Conservation (phyloP, 1,140 invertebrate genomes). For the Adelges cooleyi region DNA sequence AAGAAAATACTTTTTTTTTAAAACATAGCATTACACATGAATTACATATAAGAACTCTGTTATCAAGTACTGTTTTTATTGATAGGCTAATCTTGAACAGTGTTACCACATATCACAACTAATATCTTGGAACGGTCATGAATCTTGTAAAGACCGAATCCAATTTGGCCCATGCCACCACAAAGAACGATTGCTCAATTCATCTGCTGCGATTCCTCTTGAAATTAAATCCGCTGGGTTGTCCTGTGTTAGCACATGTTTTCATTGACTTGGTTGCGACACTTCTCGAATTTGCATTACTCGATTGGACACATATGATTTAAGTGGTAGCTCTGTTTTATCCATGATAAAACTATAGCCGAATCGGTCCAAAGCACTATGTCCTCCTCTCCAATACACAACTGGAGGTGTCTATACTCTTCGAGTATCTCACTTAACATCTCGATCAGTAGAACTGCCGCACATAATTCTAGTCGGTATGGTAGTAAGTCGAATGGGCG, state of each 20-base stretch:
- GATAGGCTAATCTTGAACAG: too few relatives aligned
- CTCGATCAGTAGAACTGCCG: constrained; percentile 37
- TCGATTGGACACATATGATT: background rate
- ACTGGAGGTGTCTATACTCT: background rate
- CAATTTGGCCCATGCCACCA: too few relatives aligned
- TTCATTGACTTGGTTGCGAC: background rate
- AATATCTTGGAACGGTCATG: background rate
- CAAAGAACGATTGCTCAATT: too few relatives aligned
- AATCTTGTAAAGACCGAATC: too few relatives aligned
- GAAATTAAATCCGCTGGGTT: too few relatives aligned
- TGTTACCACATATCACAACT: too few relatives aligned
- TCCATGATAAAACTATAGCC: background rate
- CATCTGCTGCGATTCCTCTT: too few relatives aligned
- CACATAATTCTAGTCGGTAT: constrained; percentile 40
- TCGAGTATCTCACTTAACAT: too few relatives aligned
- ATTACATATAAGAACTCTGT: too few relatives aligned
- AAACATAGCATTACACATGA: too few relatives aligned
- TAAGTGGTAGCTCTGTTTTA: background rate
- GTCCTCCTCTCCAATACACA: background rate
- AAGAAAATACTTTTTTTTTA: too few relatives aligned
- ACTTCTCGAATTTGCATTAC: background rate
- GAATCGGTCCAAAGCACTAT: background rate
- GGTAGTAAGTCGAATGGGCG: constrained; percentile 33
- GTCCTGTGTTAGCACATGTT: background rate
- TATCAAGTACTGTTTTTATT: too few relatives aligned